Percentiles rank a stretch among this genome's conserved stretches.
phyloP scores from a whole-genome alignment of 2,113 vertebrate species.

The Tichodroma muraria region DNA sequence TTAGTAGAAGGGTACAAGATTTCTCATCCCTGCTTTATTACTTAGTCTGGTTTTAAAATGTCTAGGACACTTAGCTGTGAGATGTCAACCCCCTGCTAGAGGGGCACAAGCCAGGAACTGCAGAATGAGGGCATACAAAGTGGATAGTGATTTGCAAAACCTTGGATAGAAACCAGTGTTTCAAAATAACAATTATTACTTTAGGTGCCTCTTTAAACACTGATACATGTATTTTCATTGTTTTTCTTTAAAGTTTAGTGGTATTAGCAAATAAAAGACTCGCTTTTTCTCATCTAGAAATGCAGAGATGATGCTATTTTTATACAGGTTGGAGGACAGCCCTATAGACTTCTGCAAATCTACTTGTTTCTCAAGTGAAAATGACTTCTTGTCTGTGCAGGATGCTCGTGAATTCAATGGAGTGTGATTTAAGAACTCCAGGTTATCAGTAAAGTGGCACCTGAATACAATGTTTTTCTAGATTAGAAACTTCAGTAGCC shows the following conservation, averaged over 20 bases:
- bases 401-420: background rate
- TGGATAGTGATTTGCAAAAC: background rate
- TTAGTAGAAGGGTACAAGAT: background rate
- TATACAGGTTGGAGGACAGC: background rate
- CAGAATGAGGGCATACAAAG: background rate
- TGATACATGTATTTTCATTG: background rate
- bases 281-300: background rate
- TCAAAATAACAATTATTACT: background rate
- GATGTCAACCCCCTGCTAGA: background rate
- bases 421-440: background rate
- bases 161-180: background rate
- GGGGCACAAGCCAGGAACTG: background rate
- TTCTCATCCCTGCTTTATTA: background rate
- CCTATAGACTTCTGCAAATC: background rate
- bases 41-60: background rate
- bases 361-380: background rate
- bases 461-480: background rate
- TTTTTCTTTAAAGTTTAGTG: background rate
- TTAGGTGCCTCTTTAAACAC: background rate
- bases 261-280: background rate
- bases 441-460: background rate
- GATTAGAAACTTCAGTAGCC: background rate
- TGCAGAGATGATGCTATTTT: background rate
- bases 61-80: background rate
- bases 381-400: background rate